Percentiles rank a stretch among this genome's conserved stretches.
phyloP scores from a whole-genome alignment of 1,140 invertebrate species.

The Anthonomus grandis region DNA sequence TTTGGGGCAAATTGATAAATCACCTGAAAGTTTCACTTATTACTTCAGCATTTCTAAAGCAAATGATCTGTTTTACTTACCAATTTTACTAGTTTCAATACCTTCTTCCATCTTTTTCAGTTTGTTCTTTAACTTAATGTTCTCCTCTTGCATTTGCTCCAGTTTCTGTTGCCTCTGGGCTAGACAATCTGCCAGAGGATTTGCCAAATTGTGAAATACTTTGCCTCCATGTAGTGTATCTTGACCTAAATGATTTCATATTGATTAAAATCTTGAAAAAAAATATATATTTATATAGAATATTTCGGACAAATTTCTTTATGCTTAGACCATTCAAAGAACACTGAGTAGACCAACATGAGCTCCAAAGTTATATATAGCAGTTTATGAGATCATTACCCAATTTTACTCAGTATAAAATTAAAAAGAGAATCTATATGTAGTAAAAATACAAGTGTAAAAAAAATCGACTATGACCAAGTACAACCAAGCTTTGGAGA shows the following conservation, averaged over 20 bases:
- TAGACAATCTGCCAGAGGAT: constrained; percentile 64
- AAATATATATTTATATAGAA: neutral
- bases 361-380: too few relatives aligned
- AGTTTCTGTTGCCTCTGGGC: constrained; percentile 58
- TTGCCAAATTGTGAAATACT: constrained; percentile 64
- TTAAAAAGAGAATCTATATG: too few relatives aligned
- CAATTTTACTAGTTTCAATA: constrained; percentile 53
- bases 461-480: too few relatives aligned
- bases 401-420: too few relatives aligned
- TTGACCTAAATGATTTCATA: constrained; percentile 38
- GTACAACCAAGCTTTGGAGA: too few relatives aligned
- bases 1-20: constrained; percentile 48
- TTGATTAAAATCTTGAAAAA: neutral
- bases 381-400: too few relatives aligned
- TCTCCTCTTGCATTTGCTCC: constrained; percentile 67
- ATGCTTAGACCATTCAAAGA: too few relatives aligned
- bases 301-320: too few relatives aligned
- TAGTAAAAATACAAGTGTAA: too few relatives aligned
- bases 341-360: too few relatives aligned
- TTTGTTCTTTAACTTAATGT: constrained; percentile 53
- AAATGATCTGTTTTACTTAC: neutral
- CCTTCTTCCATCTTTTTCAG: constrained; percentile 59
- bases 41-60: neutral
- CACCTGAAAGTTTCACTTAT: constrained; percentile 22
- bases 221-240: constrained; percentile 49